Evolutionary conservation across 2,113 vertebrate genomes (phyloP).

Genomic region (Halcyon senegalensis): DNA sequence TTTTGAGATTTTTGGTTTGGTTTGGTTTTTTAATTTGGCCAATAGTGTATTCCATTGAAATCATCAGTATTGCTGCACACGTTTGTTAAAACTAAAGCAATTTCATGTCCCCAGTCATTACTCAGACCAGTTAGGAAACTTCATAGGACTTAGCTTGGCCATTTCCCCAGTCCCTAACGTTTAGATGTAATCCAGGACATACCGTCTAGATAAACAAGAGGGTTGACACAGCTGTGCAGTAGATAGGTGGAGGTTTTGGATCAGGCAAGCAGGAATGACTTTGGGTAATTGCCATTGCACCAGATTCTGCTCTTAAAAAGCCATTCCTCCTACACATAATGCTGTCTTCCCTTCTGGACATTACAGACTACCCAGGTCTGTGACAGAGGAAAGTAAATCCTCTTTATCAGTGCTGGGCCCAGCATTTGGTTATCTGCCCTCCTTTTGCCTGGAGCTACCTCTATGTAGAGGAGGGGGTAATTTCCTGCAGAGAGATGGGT

Average conservation of each 20-base stretch:
- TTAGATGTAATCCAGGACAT: background rate
- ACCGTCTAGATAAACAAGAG: background rate
- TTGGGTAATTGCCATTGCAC: background rate
- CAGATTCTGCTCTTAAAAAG: background rate
- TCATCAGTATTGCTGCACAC: background rate
- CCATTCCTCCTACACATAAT: background rate
- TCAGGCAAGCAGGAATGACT: background rate
- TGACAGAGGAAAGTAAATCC: background rate
- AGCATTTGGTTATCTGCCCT: accelerated
- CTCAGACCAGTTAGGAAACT: background rate
- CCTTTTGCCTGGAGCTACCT: background rate
- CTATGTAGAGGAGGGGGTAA: background rate
- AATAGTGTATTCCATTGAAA: background rate
- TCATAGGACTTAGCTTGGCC: background rate
- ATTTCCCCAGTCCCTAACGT: background rate
- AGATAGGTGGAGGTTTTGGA: background rate
- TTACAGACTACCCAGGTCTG: background rate
- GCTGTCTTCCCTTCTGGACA: background rate
- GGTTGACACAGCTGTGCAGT: background rate
- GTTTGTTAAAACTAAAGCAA: background rate
- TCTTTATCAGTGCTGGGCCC: background rate
- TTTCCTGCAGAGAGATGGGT: background rate
- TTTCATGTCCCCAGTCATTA: background rate
- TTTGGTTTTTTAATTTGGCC: background rate
- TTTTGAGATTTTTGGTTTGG: no score